Evolutionary conservation across 2,113 vertebrate species (phyloP).

Genomic region (Ciconia stormi): DNA sequence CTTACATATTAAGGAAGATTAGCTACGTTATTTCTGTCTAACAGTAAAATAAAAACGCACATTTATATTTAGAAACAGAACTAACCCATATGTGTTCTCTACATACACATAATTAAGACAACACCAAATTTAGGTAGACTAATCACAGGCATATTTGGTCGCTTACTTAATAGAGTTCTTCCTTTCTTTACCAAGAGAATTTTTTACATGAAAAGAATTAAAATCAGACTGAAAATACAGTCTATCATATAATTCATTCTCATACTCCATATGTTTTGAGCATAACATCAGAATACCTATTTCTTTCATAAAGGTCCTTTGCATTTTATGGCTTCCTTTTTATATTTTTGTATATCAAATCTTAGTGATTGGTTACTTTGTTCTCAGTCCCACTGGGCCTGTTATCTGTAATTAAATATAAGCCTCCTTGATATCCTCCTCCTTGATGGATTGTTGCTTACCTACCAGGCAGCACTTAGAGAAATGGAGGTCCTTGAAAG

Average conservation of each 20-base stretch:
- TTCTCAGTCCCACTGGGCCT: constrained; percentile 29
- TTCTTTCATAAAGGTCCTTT: not conserved
- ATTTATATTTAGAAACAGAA: not conserved
- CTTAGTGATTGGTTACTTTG: constrained; percentile 14
- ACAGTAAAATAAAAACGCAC: not conserved
- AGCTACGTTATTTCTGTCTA: not conserved
- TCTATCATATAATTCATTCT: not conserved
- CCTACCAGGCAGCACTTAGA: constrained; percentile 58
- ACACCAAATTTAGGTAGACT: not conserved
- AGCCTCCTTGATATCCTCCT: constrained; percentile 38
- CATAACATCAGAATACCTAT: not conserved
- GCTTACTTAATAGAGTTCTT: not conserved
- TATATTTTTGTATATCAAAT: constrained; percentile 43
- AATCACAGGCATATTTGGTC: not conserved
- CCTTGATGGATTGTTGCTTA: constrained; percentile 60
- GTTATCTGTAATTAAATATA: constrained; percentile 70
- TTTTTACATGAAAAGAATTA: not conserved
- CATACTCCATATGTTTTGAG: not conserved
- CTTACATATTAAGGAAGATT: not conserved
- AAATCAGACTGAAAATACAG: not conserved
- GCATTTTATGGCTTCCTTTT: not conserved
- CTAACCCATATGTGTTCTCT: not conserved
- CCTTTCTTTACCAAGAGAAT: not conserved
- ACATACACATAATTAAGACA: not conserved
- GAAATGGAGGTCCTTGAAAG: constrained; percentile 66